Conservation (phyloP, 2,113 vertebrate species). For the Xiphophorus hellerii region DNA sequence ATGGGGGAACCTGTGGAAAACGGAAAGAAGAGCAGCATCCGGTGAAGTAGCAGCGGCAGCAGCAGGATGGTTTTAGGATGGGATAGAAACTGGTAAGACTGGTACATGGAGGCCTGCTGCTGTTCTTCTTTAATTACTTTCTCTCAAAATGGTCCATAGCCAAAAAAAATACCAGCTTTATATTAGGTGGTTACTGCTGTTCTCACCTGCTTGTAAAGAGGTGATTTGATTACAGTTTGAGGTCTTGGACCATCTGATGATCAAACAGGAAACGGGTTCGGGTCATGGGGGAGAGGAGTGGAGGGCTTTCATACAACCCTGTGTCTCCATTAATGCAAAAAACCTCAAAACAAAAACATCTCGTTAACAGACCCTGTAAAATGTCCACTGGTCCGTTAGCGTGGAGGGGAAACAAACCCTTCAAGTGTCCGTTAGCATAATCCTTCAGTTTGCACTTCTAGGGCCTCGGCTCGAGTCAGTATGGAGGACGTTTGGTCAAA, state of each 20-base stretch:
- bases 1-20: constrained; percentile 17
- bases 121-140: constrained; percentile 5
- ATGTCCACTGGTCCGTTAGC: constrained; percentile 30
- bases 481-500: constrained; percentile 65
- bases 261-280: constrained; percentile 42
- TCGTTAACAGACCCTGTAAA: constrained; percentile 45
- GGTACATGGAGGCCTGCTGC: constrained; percentile 16
- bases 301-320: constrained; percentile 54
- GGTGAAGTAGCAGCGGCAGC: constrained; percentile 50
- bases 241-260: constrained; percentile 50
- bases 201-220: constrained; percentile 11
- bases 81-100: constrained; percentile 7
- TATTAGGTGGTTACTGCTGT: background rate
- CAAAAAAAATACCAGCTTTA: constrained; percentile 7
- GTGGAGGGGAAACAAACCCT: constrained; percentile 13
- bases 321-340: constrained; percentile 42
- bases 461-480: constrained; percentile 28
- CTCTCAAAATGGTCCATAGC: constrained; percentile 26
- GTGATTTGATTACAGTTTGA: constrained; percentile 43
- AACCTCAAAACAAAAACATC: constrained; percentile 10
- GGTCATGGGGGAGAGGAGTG: constrained; percentile 6
- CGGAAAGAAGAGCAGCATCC: constrained; percentile 43
- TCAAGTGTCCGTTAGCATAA: constrained; percentile 20
- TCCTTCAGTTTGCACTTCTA: constrained; percentile 29
- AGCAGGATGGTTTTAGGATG: constrained; percentile 45